phyloP scores from a whole-genome alignment of 2,113 vertebrate genomes.

The Cavia aperea region DNA sequence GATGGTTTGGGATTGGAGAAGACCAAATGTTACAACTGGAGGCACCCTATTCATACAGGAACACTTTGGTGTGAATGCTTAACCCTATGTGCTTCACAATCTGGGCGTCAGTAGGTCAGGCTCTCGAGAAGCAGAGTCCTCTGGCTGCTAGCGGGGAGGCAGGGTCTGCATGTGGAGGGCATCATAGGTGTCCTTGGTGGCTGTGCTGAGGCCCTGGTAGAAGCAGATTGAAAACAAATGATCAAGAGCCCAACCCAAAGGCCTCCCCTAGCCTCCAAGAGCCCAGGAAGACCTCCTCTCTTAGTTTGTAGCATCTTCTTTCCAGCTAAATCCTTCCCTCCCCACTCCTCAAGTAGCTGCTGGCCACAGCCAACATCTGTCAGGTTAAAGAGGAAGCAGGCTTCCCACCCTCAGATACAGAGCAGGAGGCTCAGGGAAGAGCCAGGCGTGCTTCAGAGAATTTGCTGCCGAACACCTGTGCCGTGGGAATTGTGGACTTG shows the following conservation, averaged over 20 bases:
- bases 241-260: neutral
- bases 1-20: neutral
- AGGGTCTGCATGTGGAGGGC: constrained; percentile 86
- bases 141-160: constrained; percentile 68
- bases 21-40: neutral
- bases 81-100: neutral
- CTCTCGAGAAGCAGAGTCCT: accelerated
- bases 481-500: neutral
- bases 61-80: neutral
- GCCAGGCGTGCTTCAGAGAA: neutral
- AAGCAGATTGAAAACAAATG: constrained; percentile 28
- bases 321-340: neutral
- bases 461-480: neutral
- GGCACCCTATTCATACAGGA: neutral
- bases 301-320: neutral
- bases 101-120: neutral
- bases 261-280: neutral
- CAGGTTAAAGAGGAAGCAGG: neutral
- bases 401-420: too few relatives aligned
- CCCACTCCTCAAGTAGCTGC: neutral
- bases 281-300: accelerated
- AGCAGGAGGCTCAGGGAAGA: neutral
- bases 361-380: neutral
- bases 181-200: constrained; percentile 89
- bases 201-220: constrained; percentile 83